Percentiles rank a stretch among this genome's conserved stretches.
Evolutionary conservation across 2,797 vertebrate species (phyloP).

Genomic region (Gallinago stenura): DNA sequence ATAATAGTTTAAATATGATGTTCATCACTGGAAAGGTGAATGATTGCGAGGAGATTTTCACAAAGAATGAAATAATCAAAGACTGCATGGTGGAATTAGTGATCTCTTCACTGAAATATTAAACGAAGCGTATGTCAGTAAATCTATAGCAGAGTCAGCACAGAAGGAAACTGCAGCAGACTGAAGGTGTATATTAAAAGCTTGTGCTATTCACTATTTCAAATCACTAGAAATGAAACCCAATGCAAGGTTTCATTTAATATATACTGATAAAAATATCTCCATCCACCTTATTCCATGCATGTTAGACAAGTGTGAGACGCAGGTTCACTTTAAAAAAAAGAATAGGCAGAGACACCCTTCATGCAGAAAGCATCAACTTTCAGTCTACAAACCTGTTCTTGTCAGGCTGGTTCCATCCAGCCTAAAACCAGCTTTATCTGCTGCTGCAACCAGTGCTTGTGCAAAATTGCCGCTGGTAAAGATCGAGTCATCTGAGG

Average conservation of each 20-base stretch:
- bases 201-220: slow-evolving; percentile 16
- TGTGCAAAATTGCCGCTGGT: slow-evolving; percentile 96
- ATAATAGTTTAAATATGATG: slow-evolving; percentile 2
- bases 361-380: slow-evolving; percentile 76
- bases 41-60: slow-evolving; percentile 59
- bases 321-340: slow-evolving; percentile 1
- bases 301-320: slow-evolving; percentile 61
- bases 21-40: slow-evolving; percentile 41
- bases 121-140: slow-evolving; percentile 41
- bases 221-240: background rate
- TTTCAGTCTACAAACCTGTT: slow-evolving; percentile 92
- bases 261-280: background rate
- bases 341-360: slow-evolving; percentile 48
- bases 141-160: slow-evolving; percentile 29
- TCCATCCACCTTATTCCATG: slow-evolving; percentile 68
- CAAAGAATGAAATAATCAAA: slow-evolving; percentile 59
- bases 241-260: background rate
- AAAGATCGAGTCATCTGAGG: slow-evolving; percentile 96
- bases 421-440: slow-evolving; percentile 96
- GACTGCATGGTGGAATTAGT: slow-evolving; percentile 59
- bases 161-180: slow-evolving; percentile 25
- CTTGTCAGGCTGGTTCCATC: slow-evolving; percentile 95
- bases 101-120: slow-evolving; percentile 42
- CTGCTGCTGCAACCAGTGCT: slow-evolving; percentile 95
- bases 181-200: slow-evolving; percentile 40